Conservation (phyloP, 2,113 vertebrate genomes). For the human (Homo sapiens) region DNA sequence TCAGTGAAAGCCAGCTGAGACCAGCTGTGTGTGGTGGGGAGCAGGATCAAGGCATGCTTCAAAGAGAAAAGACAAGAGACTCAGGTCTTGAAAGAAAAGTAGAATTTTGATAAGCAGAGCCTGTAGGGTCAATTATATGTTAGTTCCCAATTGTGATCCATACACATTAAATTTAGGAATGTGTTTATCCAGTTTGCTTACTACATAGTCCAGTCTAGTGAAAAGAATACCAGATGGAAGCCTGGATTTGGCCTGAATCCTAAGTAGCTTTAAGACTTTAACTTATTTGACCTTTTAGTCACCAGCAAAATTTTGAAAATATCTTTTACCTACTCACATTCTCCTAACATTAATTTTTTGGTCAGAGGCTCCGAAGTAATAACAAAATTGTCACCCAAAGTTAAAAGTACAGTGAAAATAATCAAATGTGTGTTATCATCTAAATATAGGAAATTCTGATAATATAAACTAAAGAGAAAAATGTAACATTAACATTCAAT, state of each 20-base stretch:
- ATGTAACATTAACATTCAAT: not conserved
- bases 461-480: not conserved
- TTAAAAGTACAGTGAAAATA: not conserved
- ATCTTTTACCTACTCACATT: not conserved
- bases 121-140: not conserved
- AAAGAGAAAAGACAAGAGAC: not conserved
- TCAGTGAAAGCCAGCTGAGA: not conserved
- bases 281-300: not conserved
- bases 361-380: not conserved
- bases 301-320: not conserved
- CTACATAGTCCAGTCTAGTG: not conserved
- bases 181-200: not conserved
- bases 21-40: not conserved
- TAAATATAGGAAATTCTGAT: not conserved
- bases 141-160: not conserved
- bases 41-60: not conserved
- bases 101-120: not conserved
- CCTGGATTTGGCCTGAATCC: slow-evolving; percentile 8
- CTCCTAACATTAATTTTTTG: not conserved
- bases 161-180: not conserved
- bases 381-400: slow-evolving; percentile 39
- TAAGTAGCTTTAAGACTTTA: slow-evolving; percentile 17
- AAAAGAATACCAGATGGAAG: not conserved
- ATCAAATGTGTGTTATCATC: not conserved
- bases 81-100: slow-evolving; percentile 12